phyloP scores from a whole-genome alignment of 2,113 vertebrate species.

The Zapornia atra region DNA sequence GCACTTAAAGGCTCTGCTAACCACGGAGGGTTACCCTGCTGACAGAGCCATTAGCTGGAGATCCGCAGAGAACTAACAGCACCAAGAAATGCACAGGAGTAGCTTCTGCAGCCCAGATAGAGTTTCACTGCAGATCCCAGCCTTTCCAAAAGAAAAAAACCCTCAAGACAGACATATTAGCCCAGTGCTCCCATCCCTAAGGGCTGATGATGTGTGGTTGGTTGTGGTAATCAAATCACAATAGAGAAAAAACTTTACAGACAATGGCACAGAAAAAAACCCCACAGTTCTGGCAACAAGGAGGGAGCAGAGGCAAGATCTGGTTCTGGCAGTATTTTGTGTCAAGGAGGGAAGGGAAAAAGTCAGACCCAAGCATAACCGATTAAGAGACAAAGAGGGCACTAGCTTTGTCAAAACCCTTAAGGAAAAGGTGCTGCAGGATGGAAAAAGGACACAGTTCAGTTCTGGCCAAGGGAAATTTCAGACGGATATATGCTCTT shows the following conservation, averaged over 20 bases:
- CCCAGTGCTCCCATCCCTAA: not conserved
- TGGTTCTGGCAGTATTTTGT: not conserved
- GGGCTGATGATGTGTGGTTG: not conserved
- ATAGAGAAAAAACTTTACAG: not conserved
- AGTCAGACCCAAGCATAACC: not conserved
- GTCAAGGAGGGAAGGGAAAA: not conserved
- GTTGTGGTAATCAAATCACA: not conserved
- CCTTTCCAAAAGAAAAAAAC: not conserved
- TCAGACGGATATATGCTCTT: not conserved
- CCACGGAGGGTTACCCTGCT: not conserved
- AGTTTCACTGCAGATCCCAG: not conserved
- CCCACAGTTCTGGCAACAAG: not conserved
- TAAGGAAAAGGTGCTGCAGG: not conserved
- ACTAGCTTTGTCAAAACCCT: not conserved
- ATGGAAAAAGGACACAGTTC: not conserved
- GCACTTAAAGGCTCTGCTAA: not conserved
- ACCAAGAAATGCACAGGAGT: not conserved
- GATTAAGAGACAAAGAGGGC: not conserved
- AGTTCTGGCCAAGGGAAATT: not conserved
- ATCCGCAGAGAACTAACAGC: not conserved
- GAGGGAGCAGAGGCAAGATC: not conserved
- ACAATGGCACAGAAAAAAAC: not conserved
- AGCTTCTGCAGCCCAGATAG: not conserved
- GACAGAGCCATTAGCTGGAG: not conserved
- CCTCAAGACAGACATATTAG: not conserved